Evolutionary conservation across 2,113 vertebrate species (phyloP), one percentile per base, ranked within the genome.

Genomic region (Laterallus jamaicensis): DNA sequence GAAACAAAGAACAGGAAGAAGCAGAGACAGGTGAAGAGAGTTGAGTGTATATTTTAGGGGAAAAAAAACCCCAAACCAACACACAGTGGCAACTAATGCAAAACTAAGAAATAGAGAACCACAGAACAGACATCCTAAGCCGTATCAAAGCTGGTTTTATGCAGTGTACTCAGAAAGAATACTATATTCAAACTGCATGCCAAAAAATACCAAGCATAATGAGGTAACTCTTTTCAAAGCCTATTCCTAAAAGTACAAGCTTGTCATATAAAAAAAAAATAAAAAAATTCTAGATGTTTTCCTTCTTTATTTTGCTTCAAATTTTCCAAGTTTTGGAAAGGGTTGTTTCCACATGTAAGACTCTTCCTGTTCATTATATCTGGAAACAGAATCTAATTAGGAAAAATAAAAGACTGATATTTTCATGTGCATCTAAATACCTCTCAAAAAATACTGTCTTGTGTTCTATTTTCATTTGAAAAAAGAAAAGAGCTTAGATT

Each of bases 1-100:
- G 79, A 92, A 95, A 91, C 21, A 91, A 92, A 88, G 76, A 96
- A 76, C 44, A 93, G 84, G 68, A 94, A 90, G 69, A 94, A 95
- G 82, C 59, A 40, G 19, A 77, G 32, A 54, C 9, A 88, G 35
- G 91, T 86, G 26, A 95, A 94, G 69, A 88, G 52, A 63, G 68
- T 63, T 76, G 32, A 76, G 39, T 31, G 52, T 59, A 78, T 60
- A 25, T 78, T 68, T 92, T 88, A 35, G 35, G 35, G 83, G 24
- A 82, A 85, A 86, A 92, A 71, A 49, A 49, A 21, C 20, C 25
- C 44, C 17, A 18, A 47, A 47, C 44, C 44, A 47, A 47, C 44
- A 37, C 24, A 66, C 4, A 83, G 56, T 79, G 35, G n/a, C 31
- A 89, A 50, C 15, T 73, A 88, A 50, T 44, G n/a, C 11, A 78